Conservation (phyloP, 2,113 vertebrate species). For the Blennius ocellaris region DNA sequence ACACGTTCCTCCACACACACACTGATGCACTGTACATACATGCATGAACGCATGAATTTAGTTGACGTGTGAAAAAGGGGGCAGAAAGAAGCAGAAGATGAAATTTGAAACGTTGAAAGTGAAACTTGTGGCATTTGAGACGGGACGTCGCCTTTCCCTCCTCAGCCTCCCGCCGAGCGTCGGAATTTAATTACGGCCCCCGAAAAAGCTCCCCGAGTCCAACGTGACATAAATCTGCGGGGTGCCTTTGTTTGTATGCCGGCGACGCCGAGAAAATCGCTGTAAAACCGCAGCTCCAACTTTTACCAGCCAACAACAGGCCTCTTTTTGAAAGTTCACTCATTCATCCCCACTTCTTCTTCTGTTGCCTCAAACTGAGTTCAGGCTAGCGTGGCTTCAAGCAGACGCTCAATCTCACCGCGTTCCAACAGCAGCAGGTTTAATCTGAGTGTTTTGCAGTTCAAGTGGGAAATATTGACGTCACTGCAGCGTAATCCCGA, state of each 20-base stretch:
- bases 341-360: conserved; percentile 59
- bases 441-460: no score
- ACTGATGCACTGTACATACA: no score
- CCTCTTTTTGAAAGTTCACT: conserved; percentile 64
- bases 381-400: conserved; percentile 68
- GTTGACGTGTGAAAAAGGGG: no score
- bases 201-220: conserved; percentile 81
- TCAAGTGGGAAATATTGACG: no score
- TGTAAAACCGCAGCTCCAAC: conserved; percentile 57
- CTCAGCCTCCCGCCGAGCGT: conserved; percentile 82
- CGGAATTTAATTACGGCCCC: conserved; percentile 84
- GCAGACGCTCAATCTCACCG: conserved; percentile 20
- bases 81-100: no score
- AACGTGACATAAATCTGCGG: conserved; percentile 81
- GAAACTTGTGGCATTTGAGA: no score
- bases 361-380: conserved; percentile 55
- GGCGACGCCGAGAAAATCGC: conserved; percentile 78
- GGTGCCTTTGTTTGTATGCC: conserved; percentile 81
- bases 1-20: no score
- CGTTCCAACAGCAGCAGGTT: no score
- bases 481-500: no score
- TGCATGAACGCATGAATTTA: no score
- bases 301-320: conserved; percentile 75
- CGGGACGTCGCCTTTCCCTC: no score
- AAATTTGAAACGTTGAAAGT: no score